Evolutionary conservation across 2,113 vertebrate genomes (phyloP), one percentile per base, ranked within the genome.

Genomic region (Scalopus aquaticus): DNA sequence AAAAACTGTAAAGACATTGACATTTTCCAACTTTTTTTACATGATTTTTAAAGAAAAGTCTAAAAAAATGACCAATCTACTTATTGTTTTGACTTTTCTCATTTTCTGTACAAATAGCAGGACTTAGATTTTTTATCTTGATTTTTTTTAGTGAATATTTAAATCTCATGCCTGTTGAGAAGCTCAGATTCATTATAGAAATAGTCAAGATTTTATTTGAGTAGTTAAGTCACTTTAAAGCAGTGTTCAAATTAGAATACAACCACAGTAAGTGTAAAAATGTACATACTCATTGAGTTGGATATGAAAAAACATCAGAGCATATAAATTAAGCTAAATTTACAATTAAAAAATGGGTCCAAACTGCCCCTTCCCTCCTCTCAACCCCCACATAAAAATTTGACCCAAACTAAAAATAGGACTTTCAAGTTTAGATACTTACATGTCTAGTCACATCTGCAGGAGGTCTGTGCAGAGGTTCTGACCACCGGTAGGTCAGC

Each of bases 121-220:
- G 51, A 28, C 20, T 56, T 56, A 84, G 35, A 74, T 62, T 28
- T 56, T 84, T 90, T 37, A 46, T 24, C 42, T 79, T 92, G 17
- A n/a, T 73, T 86, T 85, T 78, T 90, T 76, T 54, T 35, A 74
- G 92, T 80, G 39, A 70, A 91, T 80, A 76, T 28, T 60, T 72
- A 35, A 58, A 39, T 51, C 42, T 79, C 19, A 28, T 35, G 76
- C 35, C 9, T 82, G 3, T 93, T 78, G 69, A 30, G 62, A 73
- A 93, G 5, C 3, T 56, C 32, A 74, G 67, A 11, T 83, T 16
- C 26, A 42, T 76, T 82, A 28, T 76, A 76, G 62, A 88, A 56
- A 56, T 30, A 81, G 15, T 67, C 24, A 69, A 19, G 22, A 11
- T 6, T 88, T 46, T 69, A 76, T 88, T 85, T 80, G 37, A 76